Evolutionary conservation across 2,113 vertebrate genomes (phyloP), one percentile per base, ranked within the genome.

Genomic region (Chionomys nivalis): DNA sequence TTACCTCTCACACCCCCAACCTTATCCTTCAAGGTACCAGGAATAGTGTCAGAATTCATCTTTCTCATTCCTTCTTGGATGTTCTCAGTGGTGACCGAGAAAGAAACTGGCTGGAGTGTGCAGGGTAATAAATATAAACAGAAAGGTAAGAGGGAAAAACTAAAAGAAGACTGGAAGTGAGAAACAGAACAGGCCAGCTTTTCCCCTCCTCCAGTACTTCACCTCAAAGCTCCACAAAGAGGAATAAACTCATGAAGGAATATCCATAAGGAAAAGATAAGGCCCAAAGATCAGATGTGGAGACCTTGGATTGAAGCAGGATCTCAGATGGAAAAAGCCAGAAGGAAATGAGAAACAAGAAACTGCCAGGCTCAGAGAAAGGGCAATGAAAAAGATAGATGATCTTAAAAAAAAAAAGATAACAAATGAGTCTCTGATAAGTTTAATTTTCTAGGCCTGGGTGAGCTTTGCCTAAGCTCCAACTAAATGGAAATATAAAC

Each of bases 401-500:
- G 58, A 75, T 79, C 83, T 95, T 49, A 2, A 12, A 33, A n/a
- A 42, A 93, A 87, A 87, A 90, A 39, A 94, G 70, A 83, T 94
- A 97, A 94, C 49, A 78, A 73, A 90, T 0, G 36, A 72, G 17
- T 61, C 94, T 95, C 79, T 0, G 24, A 89, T 89, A 95, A 93
- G 79, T 97, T 94, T 73, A 94, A 96, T 92, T 97, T 95, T 97
- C 97, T 92, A 77, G 75, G 75, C 49, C 73, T 89, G 63, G 55
- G 68, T 93, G 89, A 94, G 85, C 81, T 92, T 95, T 94, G 93
- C 93, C 88, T 96, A 88, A 36, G 75, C 85, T 92, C 96, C 65
- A 68, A 77, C 88, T 90, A 94, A 97, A 95, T 95, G 96, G 92
- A 96, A 97, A 91, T 96, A 94, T 93, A 96, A 97, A 93, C 87